phyloP scores from a whole-genome alignment of 92 coral and sea anemone species.

The Zoanthus sociatus region DNA sequence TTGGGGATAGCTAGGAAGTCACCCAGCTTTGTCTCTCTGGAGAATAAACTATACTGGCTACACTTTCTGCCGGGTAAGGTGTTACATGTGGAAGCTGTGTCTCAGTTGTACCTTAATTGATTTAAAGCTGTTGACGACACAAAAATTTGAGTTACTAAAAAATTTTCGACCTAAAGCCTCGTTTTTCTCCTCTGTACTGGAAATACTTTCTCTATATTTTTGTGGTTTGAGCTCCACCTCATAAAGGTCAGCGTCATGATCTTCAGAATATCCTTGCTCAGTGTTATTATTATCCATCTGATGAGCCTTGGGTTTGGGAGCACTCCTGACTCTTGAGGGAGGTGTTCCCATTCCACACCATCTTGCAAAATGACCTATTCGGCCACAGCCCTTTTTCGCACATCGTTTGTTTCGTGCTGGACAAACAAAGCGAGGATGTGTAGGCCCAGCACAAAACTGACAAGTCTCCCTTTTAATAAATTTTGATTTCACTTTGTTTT shows the following conservation, averaged over 20 bases:
- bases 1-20: constrained; percentile 15
- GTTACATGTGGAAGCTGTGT: constrained; percentile 60
- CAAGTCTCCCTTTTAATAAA: constrained; percentile 40
- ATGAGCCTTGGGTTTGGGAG: constrained; percentile 56
- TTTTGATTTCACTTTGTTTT: constrained; percentile 48
- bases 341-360: constrained; percentile 50
- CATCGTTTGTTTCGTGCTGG: constrained; percentile 63
- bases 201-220: constrained; percentile 41
- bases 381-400: constrained; percentile 52
- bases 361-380: constrained; percentile 54
- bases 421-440: constrained; percentile 50
- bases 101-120: constrained; percentile 43
- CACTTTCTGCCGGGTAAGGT: constrained; percentile 35
- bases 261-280: constrained; percentile 32
- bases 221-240: constrained; percentile 54
- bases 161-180: constrained; percentile 36
- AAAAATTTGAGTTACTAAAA: constrained; percentile 38
- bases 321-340: constrained; percentile 27
- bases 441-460: constrained; percentile 60
- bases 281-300: constrained; percentile 32
- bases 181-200: constrained; percentile 16
- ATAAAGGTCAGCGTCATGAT: constrained; percentile 41
- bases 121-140: constrained; percentile 50
- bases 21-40: constrained; percentile 35
- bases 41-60: constrained; percentile 10